These are phyloP conservation scores for Phalloptychus januarius DNA, from an alignment of 2,797 vertebrate genomes.

Conservation along the genomic window DNA sequence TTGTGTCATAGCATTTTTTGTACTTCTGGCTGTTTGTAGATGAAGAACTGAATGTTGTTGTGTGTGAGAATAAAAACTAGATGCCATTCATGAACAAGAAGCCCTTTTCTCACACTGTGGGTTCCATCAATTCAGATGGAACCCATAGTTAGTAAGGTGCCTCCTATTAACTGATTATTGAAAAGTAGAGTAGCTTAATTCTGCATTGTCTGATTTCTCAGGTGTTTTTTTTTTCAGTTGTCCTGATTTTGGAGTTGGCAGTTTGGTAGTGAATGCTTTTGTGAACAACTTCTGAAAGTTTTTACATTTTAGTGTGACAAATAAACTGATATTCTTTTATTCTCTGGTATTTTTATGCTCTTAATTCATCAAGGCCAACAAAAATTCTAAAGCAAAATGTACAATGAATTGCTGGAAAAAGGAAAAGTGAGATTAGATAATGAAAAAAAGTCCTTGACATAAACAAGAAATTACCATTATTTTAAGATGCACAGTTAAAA, in stretches of 20 bases:
- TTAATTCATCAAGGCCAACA: background rate
- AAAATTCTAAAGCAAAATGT: background rate
- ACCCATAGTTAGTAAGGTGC: no score
- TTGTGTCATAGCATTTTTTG: conserved; percentile 33
- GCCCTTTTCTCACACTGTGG: conserved; percentile 54
- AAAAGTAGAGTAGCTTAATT: conserved; percentile 11
- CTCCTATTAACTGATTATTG: conserved; percentile 25
- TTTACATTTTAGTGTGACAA: conserved; percentile 38
- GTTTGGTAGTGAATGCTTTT: conserved; percentile 44
- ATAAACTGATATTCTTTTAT: conserved; percentile 66
- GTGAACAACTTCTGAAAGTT: conserved; percentile 25
- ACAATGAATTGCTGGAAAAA: background rate
- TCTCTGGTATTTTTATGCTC: conserved; percentile 4
- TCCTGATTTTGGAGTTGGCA: conserved; percentile 16
- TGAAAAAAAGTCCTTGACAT: background rate
- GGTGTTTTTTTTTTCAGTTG: conserved; percentile 25
- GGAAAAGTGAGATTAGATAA: background rate
- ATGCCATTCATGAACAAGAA: conserved; percentile 30
- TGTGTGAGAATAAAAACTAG: conserved; percentile 14
- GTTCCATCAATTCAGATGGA: no score
- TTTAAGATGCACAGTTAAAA: background rate
- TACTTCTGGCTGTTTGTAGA: conserved; percentile 4
- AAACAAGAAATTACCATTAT: background rate
- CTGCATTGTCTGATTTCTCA: conserved; percentile 13
- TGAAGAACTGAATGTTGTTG: conserved; percentile 10